phyloP scores from a whole-genome alignment of 2,113 vertebrate genomes.

The Leptosomus discolor region DNA sequence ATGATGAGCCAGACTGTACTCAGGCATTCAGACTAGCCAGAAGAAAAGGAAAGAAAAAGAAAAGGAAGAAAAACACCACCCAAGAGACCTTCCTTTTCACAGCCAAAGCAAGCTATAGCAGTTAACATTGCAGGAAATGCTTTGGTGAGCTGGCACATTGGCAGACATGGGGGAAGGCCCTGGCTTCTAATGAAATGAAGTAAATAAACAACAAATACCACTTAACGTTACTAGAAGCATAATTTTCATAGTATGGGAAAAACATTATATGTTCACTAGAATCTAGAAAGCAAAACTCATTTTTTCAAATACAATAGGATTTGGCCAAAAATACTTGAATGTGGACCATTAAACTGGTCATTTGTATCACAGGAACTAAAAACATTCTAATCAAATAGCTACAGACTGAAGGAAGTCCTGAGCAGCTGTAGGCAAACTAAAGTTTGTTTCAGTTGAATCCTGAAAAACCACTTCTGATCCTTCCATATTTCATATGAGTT shows the following conservation, averaged over 20 bases:
- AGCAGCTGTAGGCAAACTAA: neutral
- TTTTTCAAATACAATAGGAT: neutral
- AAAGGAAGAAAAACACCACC: neutral
- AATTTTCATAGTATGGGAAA: constrained; percentile 24
- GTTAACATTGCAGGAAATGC: constrained; percentile 1
- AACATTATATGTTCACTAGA: neutral
- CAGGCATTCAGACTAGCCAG: neutral
- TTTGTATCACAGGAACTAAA: neutral
- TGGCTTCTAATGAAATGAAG: neutral
- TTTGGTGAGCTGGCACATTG: neutral
- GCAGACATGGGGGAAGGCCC: neutral
- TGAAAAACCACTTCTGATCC: neutral
- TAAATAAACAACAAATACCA: neutral
- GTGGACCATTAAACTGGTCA: neutral
- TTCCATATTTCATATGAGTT: neutral
- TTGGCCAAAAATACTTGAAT: neutral
- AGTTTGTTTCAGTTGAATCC: neutral
- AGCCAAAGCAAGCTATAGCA: neutral
- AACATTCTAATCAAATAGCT: neutral
- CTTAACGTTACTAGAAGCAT: constrained; percentile 5
- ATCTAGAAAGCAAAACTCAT: constrained; percentile 17
- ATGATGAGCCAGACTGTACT: neutral
- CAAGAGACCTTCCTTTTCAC: neutral
- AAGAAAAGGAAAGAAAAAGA: neutral
- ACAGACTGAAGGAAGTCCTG: neutral